Evolutionary conservation across 2,888 invertebrate species (phyloP).

Genomic region (Diaphora mendica): DNA sequence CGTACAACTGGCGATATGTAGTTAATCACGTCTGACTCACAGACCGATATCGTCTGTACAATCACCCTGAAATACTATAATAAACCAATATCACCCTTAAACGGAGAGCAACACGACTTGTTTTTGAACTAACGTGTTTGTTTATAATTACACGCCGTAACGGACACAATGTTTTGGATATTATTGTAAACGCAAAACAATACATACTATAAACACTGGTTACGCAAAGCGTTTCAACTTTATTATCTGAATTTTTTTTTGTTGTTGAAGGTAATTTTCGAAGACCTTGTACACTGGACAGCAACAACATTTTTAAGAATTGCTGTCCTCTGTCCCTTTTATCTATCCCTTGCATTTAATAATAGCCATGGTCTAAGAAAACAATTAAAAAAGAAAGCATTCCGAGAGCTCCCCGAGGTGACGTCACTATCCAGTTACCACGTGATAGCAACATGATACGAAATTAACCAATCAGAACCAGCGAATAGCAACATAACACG

Average conservation of each 20-base stretch:
- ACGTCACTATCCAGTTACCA: no score
- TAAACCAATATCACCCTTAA: conserved; percentile 13
- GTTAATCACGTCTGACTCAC: conserved; percentile 47
- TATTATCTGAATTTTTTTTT: not conserved
- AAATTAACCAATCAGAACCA: no score
- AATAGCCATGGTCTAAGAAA: no score
- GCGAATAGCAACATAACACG: no score
- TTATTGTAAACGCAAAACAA: conserved; percentile 59
- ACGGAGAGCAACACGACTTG: not conserved
- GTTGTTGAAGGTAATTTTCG: not conserved
- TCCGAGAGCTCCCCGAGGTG: no score
- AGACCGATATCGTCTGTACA: conserved; percentile 20
- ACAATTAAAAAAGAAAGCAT: no score
- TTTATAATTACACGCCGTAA: conserved; percentile 3
- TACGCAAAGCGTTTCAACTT: conserved; percentile 3
- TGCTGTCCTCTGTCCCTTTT: not conserved
- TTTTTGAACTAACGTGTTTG: conserved; percentile 13
- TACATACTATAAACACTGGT: conserved; percentile 56
- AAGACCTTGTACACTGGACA: not conserved
- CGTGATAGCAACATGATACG: no score
- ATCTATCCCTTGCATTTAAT: no score
- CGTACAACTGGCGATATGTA: conserved; percentile 22
- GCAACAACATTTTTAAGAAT: not conserved
- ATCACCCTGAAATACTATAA: conserved; percentile 3
- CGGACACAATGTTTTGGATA: conserved; percentile 23